Percentiles rank a stretch among this genome's conserved stretches.
Conservation (phyloP, 2,888 invertebrate genomes). For the Herminia tarsipennalis region DNA sequence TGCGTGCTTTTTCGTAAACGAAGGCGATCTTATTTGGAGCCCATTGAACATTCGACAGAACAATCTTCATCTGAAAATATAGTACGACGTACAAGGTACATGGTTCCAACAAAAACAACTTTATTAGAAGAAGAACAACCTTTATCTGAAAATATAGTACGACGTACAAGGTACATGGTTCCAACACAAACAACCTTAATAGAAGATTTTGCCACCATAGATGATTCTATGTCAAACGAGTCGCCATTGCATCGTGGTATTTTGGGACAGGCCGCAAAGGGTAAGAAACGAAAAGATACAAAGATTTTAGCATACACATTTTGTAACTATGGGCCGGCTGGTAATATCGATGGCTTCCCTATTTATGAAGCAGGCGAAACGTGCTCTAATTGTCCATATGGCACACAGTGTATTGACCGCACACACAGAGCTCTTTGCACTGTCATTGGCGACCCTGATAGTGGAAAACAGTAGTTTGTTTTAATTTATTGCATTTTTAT, state of each 20-base stretch:
- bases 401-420: constrained; percentile 68
- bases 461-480: neutral
- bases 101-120: constrained; percentile 51
- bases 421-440: constrained; percentile 74
- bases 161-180: constrained; percentile 67
- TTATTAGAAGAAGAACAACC: no score
- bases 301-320: constrained; percentile 74
- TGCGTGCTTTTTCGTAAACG: constrained; percentile 66
- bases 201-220: constrained; percentile 56
- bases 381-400: constrained; percentile 74
- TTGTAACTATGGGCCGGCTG: constrained; percentile 80
- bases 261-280: constrained; percentile 30
- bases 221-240: constrained; percentile 39
- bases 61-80: constrained; percentile 37
- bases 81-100: constrained; percentile 65
- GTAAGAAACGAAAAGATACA: constrained; percentile 51
- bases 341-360: constrained; percentile 78
- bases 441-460: constrained; percentile 68
- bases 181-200: no score
- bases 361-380: constrained; percentile 72
- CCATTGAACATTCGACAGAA: constrained; percentile 47
- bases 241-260: constrained; percentile 69
- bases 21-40: constrained; percentile 35
- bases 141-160: constrained; percentile 55
- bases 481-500: no score